Percentiles rank a stretch among this genome's conserved stretches.
Evolutionary conservation across 92 coral and sea anemone genomes (phyloP).

Genomic region (Paramuricea clavata): DNA sequence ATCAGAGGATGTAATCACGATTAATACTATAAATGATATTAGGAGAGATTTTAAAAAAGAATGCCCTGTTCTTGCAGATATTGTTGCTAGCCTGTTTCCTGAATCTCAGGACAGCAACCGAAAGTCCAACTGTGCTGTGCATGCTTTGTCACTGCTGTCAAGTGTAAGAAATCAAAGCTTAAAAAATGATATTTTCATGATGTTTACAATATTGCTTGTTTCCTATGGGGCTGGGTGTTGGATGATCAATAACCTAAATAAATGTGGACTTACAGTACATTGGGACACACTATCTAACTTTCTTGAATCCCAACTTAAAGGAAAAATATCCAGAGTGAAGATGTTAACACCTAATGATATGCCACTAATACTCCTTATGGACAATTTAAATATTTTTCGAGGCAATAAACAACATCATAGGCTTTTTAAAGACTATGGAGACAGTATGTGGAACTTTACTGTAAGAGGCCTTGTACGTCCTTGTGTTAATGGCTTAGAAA

Average conservation of each 20-base stretch:
- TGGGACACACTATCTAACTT: constrained; percentile 48
- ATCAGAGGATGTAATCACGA: too few species aligned
- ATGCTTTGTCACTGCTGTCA: constrained; percentile 38
- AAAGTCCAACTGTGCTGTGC: constrained; percentile 45
- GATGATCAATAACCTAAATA: constrained; percentile 51
- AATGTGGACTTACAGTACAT: constrained; percentile 46
- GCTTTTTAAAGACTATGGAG: constrained; percentile 35
- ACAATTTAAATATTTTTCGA: constrained; percentile 61
- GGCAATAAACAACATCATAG: constrained; percentile 50
- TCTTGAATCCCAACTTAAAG: constrained; percentile 5
- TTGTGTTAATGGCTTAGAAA: constrained; percentile 2
- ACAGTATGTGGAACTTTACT: constrained; percentile 70
- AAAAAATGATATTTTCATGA: constrained; percentile 38
- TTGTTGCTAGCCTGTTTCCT: constrained; percentile 53
- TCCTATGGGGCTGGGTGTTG: constrained; percentile 60
- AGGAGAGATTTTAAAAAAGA: not conserved
- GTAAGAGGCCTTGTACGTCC: constrained; percentile 53
- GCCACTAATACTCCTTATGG: constrained; percentile 56
- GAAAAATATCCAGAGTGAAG: not conserved
- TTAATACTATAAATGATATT: too few species aligned
- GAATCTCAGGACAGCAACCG: not conserved
- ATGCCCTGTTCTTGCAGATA: constrained; percentile 5
- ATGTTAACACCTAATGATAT: constrained; percentile 43
- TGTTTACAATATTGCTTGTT: constrained; percentile 37
- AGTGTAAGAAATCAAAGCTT: constrained; percentile 38